Conservation (phyloP, 2,888 invertebrate genomes). For the Eumerus sabulonum region DNA sequence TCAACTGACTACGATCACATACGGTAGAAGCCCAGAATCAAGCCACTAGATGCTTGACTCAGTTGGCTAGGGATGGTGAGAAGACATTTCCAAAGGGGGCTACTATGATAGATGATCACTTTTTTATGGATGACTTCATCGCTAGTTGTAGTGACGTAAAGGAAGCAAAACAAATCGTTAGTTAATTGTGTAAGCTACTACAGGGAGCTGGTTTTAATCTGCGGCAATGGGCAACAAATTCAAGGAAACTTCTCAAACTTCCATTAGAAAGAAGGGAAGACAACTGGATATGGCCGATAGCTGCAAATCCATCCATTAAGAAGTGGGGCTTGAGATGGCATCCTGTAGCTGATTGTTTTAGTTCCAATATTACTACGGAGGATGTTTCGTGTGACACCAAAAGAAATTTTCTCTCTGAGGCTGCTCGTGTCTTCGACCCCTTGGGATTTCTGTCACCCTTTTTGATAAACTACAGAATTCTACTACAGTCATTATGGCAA, state of each 20-base stretch:
- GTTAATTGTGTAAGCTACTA: constrained; percentile 16
- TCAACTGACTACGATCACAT: not conserved
- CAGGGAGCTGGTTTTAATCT: not conserved
- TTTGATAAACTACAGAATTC: constrained; percentile 6
- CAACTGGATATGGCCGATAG: constrained; percentile 13
- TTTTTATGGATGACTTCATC: constrained; percentile 23
- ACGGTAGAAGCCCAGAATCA: not conserved
- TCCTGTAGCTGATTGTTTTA: not conserved
- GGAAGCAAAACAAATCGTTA: not conserved
- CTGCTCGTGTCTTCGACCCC: constrained; percentile 33
- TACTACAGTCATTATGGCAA: constrained; percentile 7
- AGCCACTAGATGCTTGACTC: not conserved
- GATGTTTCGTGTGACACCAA: constrained; percentile 12
- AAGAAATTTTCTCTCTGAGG: constrained; percentile 19
- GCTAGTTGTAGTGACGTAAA: constrained; percentile 21
- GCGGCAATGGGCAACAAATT: not conserved
- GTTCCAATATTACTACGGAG: not conserved
- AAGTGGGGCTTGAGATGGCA: not conserved
- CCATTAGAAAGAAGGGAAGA: constrained; percentile 22
- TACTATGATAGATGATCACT: too few species aligned
- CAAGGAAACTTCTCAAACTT: not conserved
- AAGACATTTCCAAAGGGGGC: not conserved
- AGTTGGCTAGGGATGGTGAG: not conserved
- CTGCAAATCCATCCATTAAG: not conserved
- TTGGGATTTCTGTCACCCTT: too few species aligned